Evolutionary conservation across 1,140 invertebrate species (phyloP).

Genomic region (Drosophila takahashii): DNA sequence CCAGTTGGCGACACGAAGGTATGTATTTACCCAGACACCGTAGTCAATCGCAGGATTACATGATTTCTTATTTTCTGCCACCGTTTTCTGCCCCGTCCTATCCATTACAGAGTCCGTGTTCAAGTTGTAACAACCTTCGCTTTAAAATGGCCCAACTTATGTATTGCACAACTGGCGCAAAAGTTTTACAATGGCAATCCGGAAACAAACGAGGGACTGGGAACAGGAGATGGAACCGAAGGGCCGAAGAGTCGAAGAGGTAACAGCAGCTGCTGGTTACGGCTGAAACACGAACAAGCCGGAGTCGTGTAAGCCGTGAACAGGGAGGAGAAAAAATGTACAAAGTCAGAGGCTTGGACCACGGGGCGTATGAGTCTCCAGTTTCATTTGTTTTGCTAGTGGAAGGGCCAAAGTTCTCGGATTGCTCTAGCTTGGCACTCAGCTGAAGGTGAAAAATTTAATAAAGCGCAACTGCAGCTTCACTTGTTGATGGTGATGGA

Average conservation of each 20-base stretch:
- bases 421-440: conserved; percentile 34
- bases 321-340: conserved; percentile 5
- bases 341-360: conserved; percentile 18
- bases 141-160: conserved; percentile 47
- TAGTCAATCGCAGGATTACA: conserved; percentile 7
- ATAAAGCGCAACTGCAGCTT: conserved; percentile 54
- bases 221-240: not conserved
- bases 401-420: conserved; percentile 9
- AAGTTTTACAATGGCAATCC: conserved; percentile 66
- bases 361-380: conserved; percentile 40
- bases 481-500: conserved; percentile 72
- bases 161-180: conserved; percentile 60
- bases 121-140: conserved; percentile 41
- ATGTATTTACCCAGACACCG: not conserved
- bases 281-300: conserved; percentile 35
- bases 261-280: conserved; percentile 47
- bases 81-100: not conserved
- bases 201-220: conserved; percentile 34
- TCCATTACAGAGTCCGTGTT: conserved; percentile 38
- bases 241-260: conserved; percentile 1
- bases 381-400: conserved; percentile 29
- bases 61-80: conserved; percentile 6
- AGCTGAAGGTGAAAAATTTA: conserved; percentile 56
- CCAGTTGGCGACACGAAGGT: conserved; percentile 5
- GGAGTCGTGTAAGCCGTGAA: conserved; percentile 42